Conservation (phyloP, 2,113 vertebrate species). For the Budorcas taxicolor region DNA sequence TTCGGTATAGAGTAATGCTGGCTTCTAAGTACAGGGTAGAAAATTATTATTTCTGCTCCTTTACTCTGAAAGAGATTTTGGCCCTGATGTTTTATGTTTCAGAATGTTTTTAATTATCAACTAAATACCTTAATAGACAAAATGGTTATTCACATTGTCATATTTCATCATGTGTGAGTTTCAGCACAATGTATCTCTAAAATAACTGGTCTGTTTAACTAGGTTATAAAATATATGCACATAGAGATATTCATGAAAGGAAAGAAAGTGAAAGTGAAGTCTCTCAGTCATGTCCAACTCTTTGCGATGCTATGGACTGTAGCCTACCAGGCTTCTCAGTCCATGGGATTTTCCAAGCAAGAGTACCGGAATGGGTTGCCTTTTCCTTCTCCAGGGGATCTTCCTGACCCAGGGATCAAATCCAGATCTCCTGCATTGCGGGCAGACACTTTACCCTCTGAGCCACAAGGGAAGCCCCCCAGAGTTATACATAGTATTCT, state of each 20-base stretch:
- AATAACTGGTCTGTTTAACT: not conserved
- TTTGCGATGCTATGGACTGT: too few relatives aligned
- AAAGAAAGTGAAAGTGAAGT: too few relatives aligned
- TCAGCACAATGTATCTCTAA: not conserved
- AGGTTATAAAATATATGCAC: not conserved
- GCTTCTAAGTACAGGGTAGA: not conserved
- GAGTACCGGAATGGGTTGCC: too few relatives aligned
- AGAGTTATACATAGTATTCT: not conserved
- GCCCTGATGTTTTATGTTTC: not conserved
- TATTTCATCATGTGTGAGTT: not conserved
- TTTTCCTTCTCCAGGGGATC: too few relatives aligned
- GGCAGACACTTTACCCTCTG: too few relatives aligned
- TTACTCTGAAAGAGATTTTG: not conserved
- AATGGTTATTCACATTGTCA: not conserved
- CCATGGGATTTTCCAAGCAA: too few relatives aligned
- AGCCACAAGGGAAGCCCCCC: too few relatives aligned
- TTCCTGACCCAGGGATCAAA: too few relatives aligned
- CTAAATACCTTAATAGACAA: not conserved
- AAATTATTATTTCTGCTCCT: not conserved
- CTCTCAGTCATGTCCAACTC: too few relatives aligned
- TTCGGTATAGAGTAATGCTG: not conserved
- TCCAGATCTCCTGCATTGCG: too few relatives aligned
- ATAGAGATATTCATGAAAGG: not conserved
- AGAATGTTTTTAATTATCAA: not conserved
- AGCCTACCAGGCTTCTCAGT: too few relatives aligned